phyloP scores from a whole-genome alignment of 2,888 invertebrate genomes.

The Cylloceria caligata region DNA sequence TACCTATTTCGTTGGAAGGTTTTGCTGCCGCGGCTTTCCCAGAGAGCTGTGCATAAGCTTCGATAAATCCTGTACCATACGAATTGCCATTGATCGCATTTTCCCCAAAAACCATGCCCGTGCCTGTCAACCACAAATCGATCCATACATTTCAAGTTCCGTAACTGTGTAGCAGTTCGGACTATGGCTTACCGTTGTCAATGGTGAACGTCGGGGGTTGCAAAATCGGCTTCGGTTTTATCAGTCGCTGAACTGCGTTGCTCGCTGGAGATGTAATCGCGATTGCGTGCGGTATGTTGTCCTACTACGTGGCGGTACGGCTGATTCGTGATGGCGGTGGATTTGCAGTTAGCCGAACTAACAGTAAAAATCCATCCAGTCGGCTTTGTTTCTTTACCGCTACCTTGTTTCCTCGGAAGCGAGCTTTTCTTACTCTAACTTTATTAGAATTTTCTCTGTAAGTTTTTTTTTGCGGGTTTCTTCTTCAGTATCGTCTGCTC shows the following conservation, averaged over 20 bases:
- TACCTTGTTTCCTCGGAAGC: constrained; percentile 36
- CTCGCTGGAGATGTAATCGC: constrained; percentile 24
- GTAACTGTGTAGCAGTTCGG: constrained; percentile 32
- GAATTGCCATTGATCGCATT: constrained; percentile 57
- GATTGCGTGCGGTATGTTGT: constrained; percentile 45
- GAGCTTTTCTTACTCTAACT: constrained; percentile 48
- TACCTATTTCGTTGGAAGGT: too few species aligned
- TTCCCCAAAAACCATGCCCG: constrained; percentile 44
- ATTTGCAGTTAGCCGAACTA: constrained; percentile 56
- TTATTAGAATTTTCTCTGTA: constrained; percentile 47
- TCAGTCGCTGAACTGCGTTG: constrained; percentile 43
- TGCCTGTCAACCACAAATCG: constrained; percentile 47
- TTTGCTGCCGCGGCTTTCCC: neutral
- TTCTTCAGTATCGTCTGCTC: constrained; percentile 12
- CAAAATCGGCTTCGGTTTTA: constrained; percentile 59
- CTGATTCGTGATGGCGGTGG: too few species aligned
- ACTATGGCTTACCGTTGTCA: constrained; percentile 50
- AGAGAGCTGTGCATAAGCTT: constrained; percentile 57
- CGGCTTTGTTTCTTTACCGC: constrained; percentile 26
- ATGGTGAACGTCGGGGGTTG: constrained; percentile 38
- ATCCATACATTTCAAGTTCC: constrained; percentile 41
- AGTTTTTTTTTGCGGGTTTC: constrained; percentile 37
- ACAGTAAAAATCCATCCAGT: constrained; percentile 68
- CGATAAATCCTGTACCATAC: constrained; percentile 49
- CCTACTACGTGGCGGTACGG: neutral